These are phyloP conservation scores for Acrocephalus arundinaceus DNA, from an alignment of 2,113 vertebrate species.

Conservation along the genomic window DNA sequence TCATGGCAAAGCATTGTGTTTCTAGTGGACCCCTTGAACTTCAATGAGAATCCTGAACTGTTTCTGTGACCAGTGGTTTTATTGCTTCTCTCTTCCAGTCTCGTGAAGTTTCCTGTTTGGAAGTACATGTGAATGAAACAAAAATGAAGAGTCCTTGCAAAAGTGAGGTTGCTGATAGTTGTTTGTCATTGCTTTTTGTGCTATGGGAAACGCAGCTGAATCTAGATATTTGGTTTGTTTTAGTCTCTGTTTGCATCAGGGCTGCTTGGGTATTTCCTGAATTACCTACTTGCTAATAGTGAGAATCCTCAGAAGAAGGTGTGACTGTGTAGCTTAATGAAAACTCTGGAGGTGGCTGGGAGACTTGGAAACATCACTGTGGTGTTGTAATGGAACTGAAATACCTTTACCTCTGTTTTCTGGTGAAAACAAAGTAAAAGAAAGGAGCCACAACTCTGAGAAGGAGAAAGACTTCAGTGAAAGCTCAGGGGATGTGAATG, in stretches of 20 bases:
- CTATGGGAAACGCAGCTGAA: not conserved
- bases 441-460: not conserved
- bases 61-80: not conserved
- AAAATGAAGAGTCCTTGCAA: not conserved
- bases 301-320: not conserved
- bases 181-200: not conserved
- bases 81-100: constrained; percentile 55
- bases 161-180: constrained; percentile 24
- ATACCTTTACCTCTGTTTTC: not conserved
- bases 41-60: not conserved
- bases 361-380: not conserved
- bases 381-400: not conserved
- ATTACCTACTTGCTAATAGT: not conserved
- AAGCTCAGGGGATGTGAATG: not conserved
- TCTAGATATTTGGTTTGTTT: not conserved
- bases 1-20: not conserved
- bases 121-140: constrained; percentile 42
- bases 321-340: not conserved
- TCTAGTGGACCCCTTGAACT: not conserved
- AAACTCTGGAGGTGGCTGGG: not conserved
- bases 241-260: not conserved
- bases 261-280: not conserved
- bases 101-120: constrained; percentile 60
- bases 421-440: not conserved
- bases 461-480: not conserved